Conservation (phyloP, 1,140 invertebrate genomes). For the Dendrolimus punctatus region DNA sequence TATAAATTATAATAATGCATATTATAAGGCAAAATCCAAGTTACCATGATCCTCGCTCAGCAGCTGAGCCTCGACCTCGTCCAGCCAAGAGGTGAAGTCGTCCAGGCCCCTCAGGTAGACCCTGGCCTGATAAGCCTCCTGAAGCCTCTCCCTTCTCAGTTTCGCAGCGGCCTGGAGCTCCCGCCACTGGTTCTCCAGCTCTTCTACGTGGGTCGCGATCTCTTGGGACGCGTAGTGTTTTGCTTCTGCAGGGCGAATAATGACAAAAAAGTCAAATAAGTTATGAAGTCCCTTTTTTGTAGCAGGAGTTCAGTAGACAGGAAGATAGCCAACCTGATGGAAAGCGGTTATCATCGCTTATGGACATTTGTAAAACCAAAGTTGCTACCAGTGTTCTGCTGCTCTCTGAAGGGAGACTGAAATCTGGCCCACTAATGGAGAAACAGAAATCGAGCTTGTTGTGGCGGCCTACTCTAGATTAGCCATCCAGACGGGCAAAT, state of each 20-base stretch:
- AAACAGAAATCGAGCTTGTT: too few species aligned
- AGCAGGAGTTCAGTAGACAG: too few species aligned
- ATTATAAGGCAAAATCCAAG: conserved; percentile 1
- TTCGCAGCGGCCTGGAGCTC: conserved; percentile 83
- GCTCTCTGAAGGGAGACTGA: too few species aligned
- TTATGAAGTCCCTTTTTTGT: neutral
- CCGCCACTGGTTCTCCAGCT: conserved; percentile 88
- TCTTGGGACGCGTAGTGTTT: conserved; percentile 93
- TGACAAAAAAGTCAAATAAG: neutral
- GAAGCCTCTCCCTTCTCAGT: conserved; percentile 89
- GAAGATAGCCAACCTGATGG: too few species aligned
- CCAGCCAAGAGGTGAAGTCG: conserved; percentile 93
- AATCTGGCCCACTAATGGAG: too few species aligned
- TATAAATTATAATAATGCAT: too few species aligned
- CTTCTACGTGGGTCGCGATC: conserved; percentile 86
- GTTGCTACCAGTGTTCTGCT: too few species aligned
- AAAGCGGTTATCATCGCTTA: too few species aligned
- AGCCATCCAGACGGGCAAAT: too few species aligned
- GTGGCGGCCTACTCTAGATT: too few species aligned
- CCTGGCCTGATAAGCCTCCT: conserved; percentile 93
- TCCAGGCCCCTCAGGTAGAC: conserved; percentile 89
- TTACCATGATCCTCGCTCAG: conserved; percentile 86
- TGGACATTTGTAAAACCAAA: too few species aligned
- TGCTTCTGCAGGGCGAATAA: conserved; percentile 67
- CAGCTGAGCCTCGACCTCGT: conserved; percentile 87